phyloP scores from a whole-genome alignment of 2,797 vertebrate genomes.

The Eulemur rubriventer region DNA sequence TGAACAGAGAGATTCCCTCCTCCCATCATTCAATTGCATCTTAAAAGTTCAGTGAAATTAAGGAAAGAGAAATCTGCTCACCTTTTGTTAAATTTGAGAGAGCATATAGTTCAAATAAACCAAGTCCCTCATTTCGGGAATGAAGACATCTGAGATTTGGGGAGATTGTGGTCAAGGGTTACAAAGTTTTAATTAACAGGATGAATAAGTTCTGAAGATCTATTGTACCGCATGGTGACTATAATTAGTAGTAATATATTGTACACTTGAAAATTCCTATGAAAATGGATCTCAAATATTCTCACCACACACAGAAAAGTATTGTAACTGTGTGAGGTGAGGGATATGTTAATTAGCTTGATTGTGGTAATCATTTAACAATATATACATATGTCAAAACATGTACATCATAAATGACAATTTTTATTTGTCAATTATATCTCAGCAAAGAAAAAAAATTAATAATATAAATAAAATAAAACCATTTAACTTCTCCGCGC shows the following conservation, averaged over 20 bases:
- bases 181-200: not conserved
- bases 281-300: not conserved
- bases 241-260: not conserved
- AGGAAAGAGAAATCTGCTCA: not conserved
- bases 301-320: not conserved
- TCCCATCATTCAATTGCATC: not conserved
- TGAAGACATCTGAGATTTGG: not conserved
- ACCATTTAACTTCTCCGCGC: not conserved
- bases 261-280: not conserved
- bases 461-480: not conserved
- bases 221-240: not conserved
- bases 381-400: not conserved
- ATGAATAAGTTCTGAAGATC: not conserved
- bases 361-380: not conserved
- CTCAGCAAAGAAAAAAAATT: not conserved
- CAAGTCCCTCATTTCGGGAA: not conserved
- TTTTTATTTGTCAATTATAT: not conserved
- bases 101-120: not conserved
- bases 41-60: conserved; percentile 21
- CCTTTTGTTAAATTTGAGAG: not conserved
- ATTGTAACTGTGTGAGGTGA: not conserved
- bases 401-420: not conserved
- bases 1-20: not conserved
- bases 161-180: not conserved
- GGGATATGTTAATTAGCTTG: not conserved